Conservation (phyloP, 2,113 vertebrate species). For the Elephas maximus region DNA sequence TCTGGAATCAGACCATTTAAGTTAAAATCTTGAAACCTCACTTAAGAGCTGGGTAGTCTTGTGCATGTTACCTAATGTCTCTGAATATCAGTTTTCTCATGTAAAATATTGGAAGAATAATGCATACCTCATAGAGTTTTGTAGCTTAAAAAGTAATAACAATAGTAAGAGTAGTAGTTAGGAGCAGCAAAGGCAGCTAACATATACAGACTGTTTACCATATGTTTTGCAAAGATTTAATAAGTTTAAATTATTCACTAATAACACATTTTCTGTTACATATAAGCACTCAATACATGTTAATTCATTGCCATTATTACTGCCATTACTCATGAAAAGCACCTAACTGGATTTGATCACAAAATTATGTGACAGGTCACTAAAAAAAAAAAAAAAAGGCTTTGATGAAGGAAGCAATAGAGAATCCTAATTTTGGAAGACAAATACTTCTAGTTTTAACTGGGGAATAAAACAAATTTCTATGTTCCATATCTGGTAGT, state of each 20-base stretch:
- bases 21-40: not conserved
- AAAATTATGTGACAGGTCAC: conserved; percentile 53
- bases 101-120: not conserved
- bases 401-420: not conserved
- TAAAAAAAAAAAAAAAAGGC: conserved; percentile 22
- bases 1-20: not conserved
- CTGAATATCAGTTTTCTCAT: not conserved
- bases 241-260: conserved; percentile 37
- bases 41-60: not conserved
- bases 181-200: not conserved
- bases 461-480: not conserved
- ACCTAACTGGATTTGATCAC: conserved; percentile 53
- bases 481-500: not conserved
- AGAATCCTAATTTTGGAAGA: conserved; percentile 42
- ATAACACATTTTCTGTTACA: not conserved
- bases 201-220: not conserved
- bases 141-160: not conserved
- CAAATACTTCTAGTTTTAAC: not conserved
- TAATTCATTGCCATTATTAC: conserved; percentile 51
- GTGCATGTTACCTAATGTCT: not conserved
- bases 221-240: not conserved
- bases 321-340: conserved; percentile 23
- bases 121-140: not conserved
- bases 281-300: conserved; percentile 45
- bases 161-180: not conserved